Conservation (phyloP, 2,797 vertebrate species). For the Sciurus vulgaris region DNA sequence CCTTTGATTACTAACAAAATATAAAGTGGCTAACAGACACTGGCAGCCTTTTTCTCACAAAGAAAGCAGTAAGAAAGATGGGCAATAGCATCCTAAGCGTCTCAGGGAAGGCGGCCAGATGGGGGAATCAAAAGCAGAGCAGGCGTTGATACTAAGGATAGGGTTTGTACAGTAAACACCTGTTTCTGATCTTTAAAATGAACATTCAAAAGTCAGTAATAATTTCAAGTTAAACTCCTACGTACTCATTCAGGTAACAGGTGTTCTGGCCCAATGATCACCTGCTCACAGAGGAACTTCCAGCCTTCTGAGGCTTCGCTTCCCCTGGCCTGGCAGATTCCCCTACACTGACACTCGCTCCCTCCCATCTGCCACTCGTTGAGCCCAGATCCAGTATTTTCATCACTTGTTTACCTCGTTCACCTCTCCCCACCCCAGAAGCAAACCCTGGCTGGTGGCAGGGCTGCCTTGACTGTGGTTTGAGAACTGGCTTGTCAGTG, state of each 20-base stretch:
- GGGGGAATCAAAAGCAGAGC: conserved; percentile 51
- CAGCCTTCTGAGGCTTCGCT: neutral
- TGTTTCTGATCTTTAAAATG: conserved; percentile 61
- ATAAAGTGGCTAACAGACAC: neutral
- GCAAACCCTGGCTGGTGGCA: neutral
- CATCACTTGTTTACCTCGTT: neutral
- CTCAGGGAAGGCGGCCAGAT: neutral
- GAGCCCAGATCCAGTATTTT: neutral
- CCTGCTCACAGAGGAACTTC: neutral
- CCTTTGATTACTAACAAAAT: conserved; percentile 23
- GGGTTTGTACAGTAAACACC: conserved; percentile 22
- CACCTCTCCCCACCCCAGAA: neutral
- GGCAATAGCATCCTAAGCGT: neutral
- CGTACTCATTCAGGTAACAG: neutral
- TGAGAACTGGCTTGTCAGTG: neutral
- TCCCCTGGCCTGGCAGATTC: neutral
- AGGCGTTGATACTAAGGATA: neutral
- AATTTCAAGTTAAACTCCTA: neutral
- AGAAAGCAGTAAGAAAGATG: conserved; percentile 18
- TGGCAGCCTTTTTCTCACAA: neutral
- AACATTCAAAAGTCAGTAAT: conserved; percentile 26
- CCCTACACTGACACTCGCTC: neutral
- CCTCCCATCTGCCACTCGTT: neutral
- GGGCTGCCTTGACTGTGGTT: neutral
- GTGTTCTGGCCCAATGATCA: conserved; percentile 10